A percentile compares a stretch with the other conserved stretches of the same genome.
Conservation (phyloP, 2,113 vertebrate genomes). For the Pelecanus crispus region DNA sequence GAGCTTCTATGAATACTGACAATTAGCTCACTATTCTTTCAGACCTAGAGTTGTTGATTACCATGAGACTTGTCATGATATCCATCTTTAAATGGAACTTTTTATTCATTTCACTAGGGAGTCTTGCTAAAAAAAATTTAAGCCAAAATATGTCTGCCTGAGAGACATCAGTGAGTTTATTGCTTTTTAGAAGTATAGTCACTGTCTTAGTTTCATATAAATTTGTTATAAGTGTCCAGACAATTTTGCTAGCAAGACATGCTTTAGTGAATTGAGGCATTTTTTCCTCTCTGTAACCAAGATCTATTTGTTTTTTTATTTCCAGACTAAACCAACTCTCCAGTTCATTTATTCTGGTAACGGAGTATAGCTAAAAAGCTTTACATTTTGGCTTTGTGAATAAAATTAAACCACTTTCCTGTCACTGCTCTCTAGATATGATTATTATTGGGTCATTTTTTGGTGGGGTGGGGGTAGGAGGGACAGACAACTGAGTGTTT, state of each 20-base stretch:
- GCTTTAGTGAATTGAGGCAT: background rate
- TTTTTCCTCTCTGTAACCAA: background rate
- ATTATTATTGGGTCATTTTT: background rate
- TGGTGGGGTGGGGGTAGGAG: background rate
- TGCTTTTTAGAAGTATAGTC: background rate
- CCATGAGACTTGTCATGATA: background rate
- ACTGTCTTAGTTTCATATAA: background rate
- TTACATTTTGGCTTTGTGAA: background rate
- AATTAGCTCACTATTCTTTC: background rate
- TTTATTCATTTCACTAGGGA: background rate
- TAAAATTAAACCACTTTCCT: background rate
- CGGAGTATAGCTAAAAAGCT: background rate
- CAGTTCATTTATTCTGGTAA: background rate
- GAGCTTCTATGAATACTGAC: background rate
- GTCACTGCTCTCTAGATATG: background rate
- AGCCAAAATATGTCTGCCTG: background rate
- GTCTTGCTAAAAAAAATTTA: background rate
- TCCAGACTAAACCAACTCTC: background rate
- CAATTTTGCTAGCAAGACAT: background rate
- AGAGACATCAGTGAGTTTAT: background rate
- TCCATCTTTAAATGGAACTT: background rate
- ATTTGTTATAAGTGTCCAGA: background rate
- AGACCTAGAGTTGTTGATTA: constrained; percentile 1
- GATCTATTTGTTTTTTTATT: background rate
- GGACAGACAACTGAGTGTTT: background rate